Evolutionary conservation across 2,113 vertebrate genomes (phyloP), one percentile per base, ranked within the genome.

Genomic region (Oreochromis spilurus): DNA sequence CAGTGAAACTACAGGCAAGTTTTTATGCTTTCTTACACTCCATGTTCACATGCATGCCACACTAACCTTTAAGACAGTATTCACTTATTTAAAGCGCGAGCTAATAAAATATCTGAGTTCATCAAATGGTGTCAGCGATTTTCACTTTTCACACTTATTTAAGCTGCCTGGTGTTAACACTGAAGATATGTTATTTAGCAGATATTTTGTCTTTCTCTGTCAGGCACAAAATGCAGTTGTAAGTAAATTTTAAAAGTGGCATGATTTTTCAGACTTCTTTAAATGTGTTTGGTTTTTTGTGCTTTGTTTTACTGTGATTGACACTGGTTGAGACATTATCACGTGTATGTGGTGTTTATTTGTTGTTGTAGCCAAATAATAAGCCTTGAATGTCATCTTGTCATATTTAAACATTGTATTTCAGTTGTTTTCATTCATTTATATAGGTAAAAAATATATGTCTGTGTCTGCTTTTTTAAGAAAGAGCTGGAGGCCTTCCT

Each of bases 1-100:
- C 97, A 94, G 96, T 97, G 94, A 99, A 99, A 95, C 97, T 97
- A 84, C 98, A 99, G 98, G 98, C 97, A 99, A 99, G 98, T 99
- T 95, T 89, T 88, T 93, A 94, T 95, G 50, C 91, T 95, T 89
- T 83, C 92, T 95, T 96, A 92, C 36, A 78, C 67, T 83, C 40
- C 29, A 57, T 87, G 19, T 90, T 86, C 50, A 79, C 83, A 36
- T 95, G 92, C 94, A 95, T 96, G 93, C 86, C 83, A 57, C 75
- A 90, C 92, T 88, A 75, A 93, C 84, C 55, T 75, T 13, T 83
- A 9, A 89, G 83, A 80, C 81, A n/a, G 45, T 48, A 14, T 16
- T 50, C 10, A 10, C 38, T 53, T 17, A 31, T 86, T 7, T 85
- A 12, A 52, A 26, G 57, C 9, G 21, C 78, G 7, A n/a, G 7